Evolutionary conservation across 2,888 invertebrate species (phyloP), one percentile per base, ranked within the genome.

Genomic region (Agrotis exclamationis): DNA sequence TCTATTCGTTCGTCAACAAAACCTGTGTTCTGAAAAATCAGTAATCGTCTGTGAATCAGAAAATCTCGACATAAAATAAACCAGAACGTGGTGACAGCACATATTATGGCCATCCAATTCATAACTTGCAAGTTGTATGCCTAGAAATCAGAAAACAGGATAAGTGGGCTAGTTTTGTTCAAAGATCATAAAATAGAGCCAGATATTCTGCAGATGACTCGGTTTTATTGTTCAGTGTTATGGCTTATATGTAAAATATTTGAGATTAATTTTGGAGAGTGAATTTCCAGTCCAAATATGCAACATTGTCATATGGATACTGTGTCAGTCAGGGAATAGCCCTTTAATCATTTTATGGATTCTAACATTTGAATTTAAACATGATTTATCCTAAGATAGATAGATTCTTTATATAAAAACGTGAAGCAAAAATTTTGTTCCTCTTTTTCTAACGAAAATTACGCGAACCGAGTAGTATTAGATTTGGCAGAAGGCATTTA

Each of bases 61-160:
- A 33, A 67, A n/a, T 39, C 13, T 53, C 2, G 20, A 47, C n/a
- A 53, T 62, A 62, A 44, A 63, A 60, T 64, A 62, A 44, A 63
- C 57, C 16, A 22, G 44, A 65, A 74, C 57, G 20, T 62, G 18
- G 47, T 45, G 64, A 51, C 47, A 14, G 13, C 18, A 63, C 48
- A 65, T 57, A 47, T 59, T 53, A 68, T 50, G 28, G 39, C 54
- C 45, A 16, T 56, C 13, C 51, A 11, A 62, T 45, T 79, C 51
- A 51, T 53, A 50, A 39, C 39, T 39, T 39, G 39, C 11, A 39
- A 45, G 56, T 54, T 48, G 39, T 64, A 60, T 58, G 68, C 66
- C 65, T 71, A 9, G 71, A 63, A 68, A 58, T 63, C 28, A 60
- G 20, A 74, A 69, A 51, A n/a, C 14, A 44, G 82, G 79, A 82